phyloP scores from a whole-genome alignment of 2,888 invertebrate species.

The Pherbina coryleti region DNA sequence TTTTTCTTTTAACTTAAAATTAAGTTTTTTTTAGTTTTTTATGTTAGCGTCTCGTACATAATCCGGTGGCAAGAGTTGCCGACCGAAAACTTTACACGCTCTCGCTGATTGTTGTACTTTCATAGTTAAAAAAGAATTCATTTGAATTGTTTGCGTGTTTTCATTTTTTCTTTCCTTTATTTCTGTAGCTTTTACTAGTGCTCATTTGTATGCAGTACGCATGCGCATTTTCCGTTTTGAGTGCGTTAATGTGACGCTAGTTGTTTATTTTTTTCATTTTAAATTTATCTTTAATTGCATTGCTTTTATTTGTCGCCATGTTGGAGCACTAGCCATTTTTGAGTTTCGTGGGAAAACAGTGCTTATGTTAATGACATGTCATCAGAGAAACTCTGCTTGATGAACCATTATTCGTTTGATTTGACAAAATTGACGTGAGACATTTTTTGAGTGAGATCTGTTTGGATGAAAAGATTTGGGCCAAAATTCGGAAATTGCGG shows the following conservation, averaged over 20 bases:
- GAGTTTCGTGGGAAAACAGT: conserved; percentile 26
- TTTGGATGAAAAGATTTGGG: no score
- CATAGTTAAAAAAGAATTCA: background rate
- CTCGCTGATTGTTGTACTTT: background rate
- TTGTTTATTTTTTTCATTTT: background rate
- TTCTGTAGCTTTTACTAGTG: background rate
- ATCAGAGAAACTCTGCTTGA: background rate
- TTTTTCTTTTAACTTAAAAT: no score
- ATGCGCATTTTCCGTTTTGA: background rate
- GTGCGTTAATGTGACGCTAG: conserved; percentile 7
- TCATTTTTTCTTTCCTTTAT: background rate
- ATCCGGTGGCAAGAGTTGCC: no score
- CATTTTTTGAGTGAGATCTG: no score
- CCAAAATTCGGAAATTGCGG: no score
- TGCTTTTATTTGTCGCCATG: background rate
- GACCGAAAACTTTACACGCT: no score
- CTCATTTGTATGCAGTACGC: conserved; percentile 11
- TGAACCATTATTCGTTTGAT: background rate
- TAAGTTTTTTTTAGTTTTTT: no score
- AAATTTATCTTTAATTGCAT: background rate
- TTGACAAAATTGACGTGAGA: no score
- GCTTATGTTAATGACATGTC: conserved; percentile 12
- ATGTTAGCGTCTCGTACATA: no score
- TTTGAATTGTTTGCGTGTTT: background rate
- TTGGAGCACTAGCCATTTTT: conserved; percentile 12